Base-by-base conservation (phyloP, 64 coral and sea anemone genomes). In the Dendrophyllia cribrosa region DNA sequence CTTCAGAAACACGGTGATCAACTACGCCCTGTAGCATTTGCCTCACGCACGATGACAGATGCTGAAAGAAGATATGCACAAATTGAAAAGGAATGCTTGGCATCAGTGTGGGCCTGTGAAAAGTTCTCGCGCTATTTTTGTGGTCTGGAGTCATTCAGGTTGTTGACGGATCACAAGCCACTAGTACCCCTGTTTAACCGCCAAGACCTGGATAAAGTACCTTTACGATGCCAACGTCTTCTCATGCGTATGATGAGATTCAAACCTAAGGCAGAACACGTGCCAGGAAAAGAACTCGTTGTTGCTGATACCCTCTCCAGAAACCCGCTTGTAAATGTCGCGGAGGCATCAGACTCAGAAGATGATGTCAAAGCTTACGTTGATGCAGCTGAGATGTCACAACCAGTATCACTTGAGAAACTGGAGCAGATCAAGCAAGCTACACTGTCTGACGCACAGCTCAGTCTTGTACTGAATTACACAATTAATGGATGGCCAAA, bases 51-150 rank as follows among this genome's bases (percentile, higher is more conserved):
- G 4, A n/a, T 94, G 9, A 83, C 92, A 23, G 55, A 51, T 9
- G 59, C 71, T 26, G 91, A 93, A 48, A 34, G 58, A 7, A 86
- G 50, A 49, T 89, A 89, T 66, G 93, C 93, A 6, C 56, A 85
- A 77, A 93, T n/a, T n/a, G n/a, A n/a, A 78, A 93, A 93, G 75
- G 82, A 93, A 19, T 79, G 49, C 34, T 26, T 87, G 8, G 91
- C 64, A 68, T 56, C 51, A 19, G 78, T 78, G 14, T 93, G 91
- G 91, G 56, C 63, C 2, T 87, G 72, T 77, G 71, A 93, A 22
- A 79, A 53, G 10, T 89, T 89, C 3, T 62, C 51, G 19, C 43
- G 87, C 24, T 94, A 89, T 43, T 6, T 89, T 20, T 11, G 60
- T 74, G n/a, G 87, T 8, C 86, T 88, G 5, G 5, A 75, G 11